Percentiles rank a stretch among this genome's conserved stretches.
phyloP scores from a whole-genome alignment of 2,888 invertebrate species.

The Thalpophila matura region DNA sequence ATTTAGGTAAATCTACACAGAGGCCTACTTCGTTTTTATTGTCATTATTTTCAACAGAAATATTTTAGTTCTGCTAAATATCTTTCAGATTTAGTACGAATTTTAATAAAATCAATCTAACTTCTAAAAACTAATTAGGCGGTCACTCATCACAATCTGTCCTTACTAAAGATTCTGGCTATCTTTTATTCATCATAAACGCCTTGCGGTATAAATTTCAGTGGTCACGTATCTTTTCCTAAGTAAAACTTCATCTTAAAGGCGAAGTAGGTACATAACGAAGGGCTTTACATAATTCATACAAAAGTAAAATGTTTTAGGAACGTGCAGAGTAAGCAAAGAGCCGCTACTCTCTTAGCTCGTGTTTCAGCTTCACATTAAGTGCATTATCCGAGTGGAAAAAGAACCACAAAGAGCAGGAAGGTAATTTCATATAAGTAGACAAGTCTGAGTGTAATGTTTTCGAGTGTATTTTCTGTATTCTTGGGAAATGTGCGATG shows the following conservation, averaged over 20 bases:
- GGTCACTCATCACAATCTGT: not conserved
- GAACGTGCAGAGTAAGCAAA: slow-evolving; percentile 35
- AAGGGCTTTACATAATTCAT: slow-evolving; percentile 47
- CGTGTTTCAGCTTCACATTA: slow-evolving; percentile 1
- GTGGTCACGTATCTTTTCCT: slow-evolving; percentile 39
- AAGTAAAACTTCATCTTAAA: slow-evolving; percentile 48
- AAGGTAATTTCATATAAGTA: slow-evolving; percentile 22
- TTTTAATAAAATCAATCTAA: not conserved
- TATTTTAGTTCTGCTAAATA: not conserved
- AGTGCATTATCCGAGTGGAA: slow-evolving; percentile 41
- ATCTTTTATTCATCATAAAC: slow-evolving; percentile 38
- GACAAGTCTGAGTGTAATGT: not conserved
- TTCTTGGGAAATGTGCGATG: not conserved
- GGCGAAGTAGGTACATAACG: slow-evolving; percentile 30
- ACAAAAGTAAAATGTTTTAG: slow-evolving; percentile 42
- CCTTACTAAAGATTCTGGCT: not conserved
- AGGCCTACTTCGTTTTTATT: not conserved
- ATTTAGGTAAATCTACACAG: slow-evolving; percentile 17
- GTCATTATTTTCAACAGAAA: not conserved
- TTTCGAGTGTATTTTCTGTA: slow-evolving; percentile 25
- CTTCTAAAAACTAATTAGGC: not conserved
- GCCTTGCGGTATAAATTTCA: slow-evolving; percentile 23
- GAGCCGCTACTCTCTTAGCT: slow-evolving; percentile 27
- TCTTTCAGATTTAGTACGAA: not conserved
- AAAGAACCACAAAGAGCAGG: slow-evolving; percentile 20